These are phyloP conservation scores for Phymanthus crucifer DNA, from an alignment of 92 coral and sea anemone species.

Conservation along the genomic window DNA sequence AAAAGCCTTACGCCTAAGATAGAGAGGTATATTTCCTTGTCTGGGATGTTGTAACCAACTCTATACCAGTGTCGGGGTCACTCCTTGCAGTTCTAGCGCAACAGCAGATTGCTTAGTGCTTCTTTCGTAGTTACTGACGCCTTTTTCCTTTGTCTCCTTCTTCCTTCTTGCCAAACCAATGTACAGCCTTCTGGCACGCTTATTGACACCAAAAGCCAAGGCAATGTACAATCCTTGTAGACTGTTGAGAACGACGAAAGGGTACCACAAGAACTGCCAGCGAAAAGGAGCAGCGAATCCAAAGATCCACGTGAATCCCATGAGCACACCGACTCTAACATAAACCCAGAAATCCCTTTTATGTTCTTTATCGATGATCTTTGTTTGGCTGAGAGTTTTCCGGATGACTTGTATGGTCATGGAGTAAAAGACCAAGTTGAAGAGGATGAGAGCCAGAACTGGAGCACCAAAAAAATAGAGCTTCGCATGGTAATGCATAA, in stretches of 20 bases:
- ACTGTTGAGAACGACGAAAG: slow-evolving; percentile 23
- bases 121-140: background rate
- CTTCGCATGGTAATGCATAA: slow-evolving; percentile 28
- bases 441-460: slow-evolving; percentile 23
- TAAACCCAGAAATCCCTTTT: slow-evolving; percentile 36
- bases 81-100: background rate
- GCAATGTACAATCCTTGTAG: slow-evolving; percentile 52
- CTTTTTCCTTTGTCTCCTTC: background rate
- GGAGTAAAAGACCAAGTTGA: slow-evolving; percentile 39
- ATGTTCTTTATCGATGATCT: slow-evolving; percentile 16
- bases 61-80: background rate
- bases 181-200: slow-evolving; percentile 31
- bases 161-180: background rate
- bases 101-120: background rate
- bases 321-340: slow-evolving; percentile 40
- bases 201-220: slow-evolving; percentile 45
- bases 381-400: slow-evolving; percentile 35
- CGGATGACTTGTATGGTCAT: slow-evolving; percentile 54
- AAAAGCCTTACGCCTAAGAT: too few species aligned
- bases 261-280: slow-evolving; percentile 31
- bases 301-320: slow-evolving; percentile 53
- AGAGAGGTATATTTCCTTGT: too few species aligned
- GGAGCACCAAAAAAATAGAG: slow-evolving; percentile 45
- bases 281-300: slow-evolving; percentile 39
- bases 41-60: background rate